Evolutionary conservation across 2,113 vertebrate genomes (phyloP).

Genomic region (Lucifuga dentata): DNA sequence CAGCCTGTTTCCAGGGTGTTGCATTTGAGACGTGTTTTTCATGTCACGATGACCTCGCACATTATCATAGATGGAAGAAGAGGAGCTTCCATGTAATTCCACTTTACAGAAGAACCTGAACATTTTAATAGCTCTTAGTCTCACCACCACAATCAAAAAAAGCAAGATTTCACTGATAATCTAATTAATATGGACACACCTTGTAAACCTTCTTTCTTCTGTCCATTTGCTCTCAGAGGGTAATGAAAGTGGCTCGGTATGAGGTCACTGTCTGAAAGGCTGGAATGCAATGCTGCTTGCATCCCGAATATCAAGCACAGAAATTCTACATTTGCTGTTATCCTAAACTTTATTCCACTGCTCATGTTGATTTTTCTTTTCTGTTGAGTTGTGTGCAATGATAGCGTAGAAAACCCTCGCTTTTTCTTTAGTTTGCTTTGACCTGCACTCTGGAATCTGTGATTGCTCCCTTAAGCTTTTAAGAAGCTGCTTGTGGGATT

Average conservation of each 20-base stretch:
- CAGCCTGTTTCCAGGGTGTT: background rate
- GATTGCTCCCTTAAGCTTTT: conserved; percentile 31
- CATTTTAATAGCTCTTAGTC: too few relatives aligned
- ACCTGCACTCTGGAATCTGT: conserved; percentile 17
- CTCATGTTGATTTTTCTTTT: conserved; percentile 41
- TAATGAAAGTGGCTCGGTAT: conserved; percentile 18
- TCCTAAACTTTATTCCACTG: conserved; percentile 22
- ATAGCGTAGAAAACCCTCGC: conserved; percentile 19
- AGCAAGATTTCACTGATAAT: background rate
- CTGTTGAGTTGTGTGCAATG: conserved; percentile 27
- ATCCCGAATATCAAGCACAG: background rate
- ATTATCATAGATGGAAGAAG: background rate
- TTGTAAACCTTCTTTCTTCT: background rate
- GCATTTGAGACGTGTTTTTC: background rate
- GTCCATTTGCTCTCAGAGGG: conserved; percentile 11
- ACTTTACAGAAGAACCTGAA: too few relatives aligned
- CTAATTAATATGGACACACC: background rate
- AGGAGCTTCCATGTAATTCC: too few relatives aligned
- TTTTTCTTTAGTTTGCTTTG: conserved; percentile 44
- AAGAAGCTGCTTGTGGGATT: conserved; percentile 28
- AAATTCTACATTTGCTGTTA: conserved; percentile 21
- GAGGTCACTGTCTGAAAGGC: conserved; percentile 31
- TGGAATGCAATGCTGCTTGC: conserved; percentile 28
- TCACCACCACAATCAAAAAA: background rate
- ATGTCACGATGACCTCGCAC: background rate